phyloP scores from a whole-genome alignment of 2,888 invertebrate genomes.

The Hydraecia micacea region DNA sequence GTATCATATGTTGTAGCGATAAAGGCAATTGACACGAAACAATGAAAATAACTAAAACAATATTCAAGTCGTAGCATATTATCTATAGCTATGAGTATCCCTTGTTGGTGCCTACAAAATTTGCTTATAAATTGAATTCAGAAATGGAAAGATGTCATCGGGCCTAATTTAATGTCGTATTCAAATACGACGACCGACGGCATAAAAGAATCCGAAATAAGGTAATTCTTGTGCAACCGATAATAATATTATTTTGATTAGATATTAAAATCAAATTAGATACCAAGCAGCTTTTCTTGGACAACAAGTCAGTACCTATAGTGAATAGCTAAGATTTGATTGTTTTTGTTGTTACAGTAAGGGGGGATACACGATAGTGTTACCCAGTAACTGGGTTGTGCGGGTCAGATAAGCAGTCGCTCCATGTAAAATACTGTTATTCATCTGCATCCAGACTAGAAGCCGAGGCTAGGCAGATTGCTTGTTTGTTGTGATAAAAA shows the following conservation, averaged over 20 bases:
- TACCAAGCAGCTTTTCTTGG: background rate
- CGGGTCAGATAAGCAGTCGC: background rate
- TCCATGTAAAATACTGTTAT: background rate
- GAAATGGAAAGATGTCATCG: constrained; percentile 70
- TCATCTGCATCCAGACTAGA: background rate
- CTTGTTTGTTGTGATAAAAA: background rate
- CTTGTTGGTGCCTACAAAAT: constrained; percentile 65
- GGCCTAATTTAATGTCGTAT: constrained; percentile 71
- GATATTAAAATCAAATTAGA: background rate
- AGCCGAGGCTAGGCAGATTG: background rate
- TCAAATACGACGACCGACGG: constrained; percentile 63
- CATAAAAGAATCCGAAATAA: constrained; percentile 67
- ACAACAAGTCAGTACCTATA: background rate
- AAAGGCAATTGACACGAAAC: constrained; percentile 38
- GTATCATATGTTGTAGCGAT: constrained; percentile 22
- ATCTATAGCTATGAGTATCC: constrained; percentile 3
- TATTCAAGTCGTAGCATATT: constrained; percentile 20
- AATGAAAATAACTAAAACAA: constrained; percentile 41
- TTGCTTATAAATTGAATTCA: constrained; percentile 77
- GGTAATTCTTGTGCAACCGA: constrained; percentile 50
- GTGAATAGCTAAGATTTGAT: background rate
- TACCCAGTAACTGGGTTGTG: background rate
- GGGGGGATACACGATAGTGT: background rate
- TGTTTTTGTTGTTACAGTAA: background rate
- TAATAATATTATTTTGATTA: constrained; percentile 27